phyloP scores from a whole-genome alignment of 2,113 vertebrate species.

The Alexandromys fortis region DNA sequence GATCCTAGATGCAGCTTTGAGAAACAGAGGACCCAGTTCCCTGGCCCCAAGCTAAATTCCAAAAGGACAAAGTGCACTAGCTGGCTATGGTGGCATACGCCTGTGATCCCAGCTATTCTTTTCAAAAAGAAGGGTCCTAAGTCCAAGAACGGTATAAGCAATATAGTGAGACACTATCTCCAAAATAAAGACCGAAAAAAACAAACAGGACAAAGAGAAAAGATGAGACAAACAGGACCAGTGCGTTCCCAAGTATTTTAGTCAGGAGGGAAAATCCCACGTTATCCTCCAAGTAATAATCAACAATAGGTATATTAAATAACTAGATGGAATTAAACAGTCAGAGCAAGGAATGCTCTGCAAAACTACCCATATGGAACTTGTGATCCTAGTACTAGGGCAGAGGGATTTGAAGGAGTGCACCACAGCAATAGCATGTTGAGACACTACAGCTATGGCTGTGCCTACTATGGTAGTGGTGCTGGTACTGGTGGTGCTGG shows the following conservation, averaged over 20 bases:
- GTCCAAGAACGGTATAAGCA: not conserved
- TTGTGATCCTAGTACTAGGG: not conserved
- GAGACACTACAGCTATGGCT: not conserved
- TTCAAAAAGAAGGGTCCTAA: not conserved
- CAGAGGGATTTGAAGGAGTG: not conserved
- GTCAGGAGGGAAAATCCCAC: not conserved
- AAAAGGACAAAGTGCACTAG: not conserved
- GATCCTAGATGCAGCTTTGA: not conserved
- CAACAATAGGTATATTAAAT: not conserved
- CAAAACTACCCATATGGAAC: not conserved
- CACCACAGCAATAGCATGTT: not conserved
- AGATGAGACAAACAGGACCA: not conserved
- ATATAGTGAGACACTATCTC: not conserved
- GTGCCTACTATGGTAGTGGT: not conserved
- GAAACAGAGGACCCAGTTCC: not conserved
- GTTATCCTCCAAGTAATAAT: not conserved
- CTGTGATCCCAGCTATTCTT: not conserved
- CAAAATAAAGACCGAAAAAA: not conserved
- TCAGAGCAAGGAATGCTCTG: not conserved
- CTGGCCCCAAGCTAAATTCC: not conserved
- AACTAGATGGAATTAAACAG: not conserved
- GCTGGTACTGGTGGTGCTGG: not conserved
- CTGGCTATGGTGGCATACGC: rapidly evolving
- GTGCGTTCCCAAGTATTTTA: not conserved
- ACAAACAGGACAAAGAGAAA: not conserved